Percentiles rank a stretch among this genome's conserved stretches.
phyloP scores from a whole-genome alignment of 2,888 invertebrate species.

The Chaetogeoica ovagalla region DNA sequence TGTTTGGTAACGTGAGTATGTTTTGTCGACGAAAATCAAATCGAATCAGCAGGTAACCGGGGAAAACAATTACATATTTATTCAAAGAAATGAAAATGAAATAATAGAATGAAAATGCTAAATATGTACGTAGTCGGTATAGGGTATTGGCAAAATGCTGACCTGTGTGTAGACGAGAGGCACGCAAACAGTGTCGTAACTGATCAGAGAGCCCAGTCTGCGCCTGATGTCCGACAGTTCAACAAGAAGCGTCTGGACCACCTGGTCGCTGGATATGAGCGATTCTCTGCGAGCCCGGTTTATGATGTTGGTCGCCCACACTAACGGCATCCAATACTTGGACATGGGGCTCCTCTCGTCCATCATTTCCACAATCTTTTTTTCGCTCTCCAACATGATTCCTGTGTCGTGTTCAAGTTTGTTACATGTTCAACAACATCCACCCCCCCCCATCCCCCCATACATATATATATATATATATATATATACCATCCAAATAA shows the following conservation, averaged over 20 bases:
- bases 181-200: conserved; percentile 89
- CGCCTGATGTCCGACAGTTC: conserved; percentile 87
- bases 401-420: conserved; percentile 62
- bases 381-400: conserved; percentile 87
- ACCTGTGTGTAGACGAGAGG: conserved; percentile 92
- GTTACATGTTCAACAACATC: conserved; percentile 29
- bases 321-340: conserved; percentile 91
- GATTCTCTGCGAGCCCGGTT: conserved; percentile 84
- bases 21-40: background rate
- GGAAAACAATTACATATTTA: background rate
- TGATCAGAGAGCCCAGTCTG: conserved; percentile 80
- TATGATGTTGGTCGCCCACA: conserved; percentile 91
- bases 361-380: conserved; percentile 88
- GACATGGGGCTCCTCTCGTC: conserved; percentile 85
- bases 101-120: conserved; percentile 9
- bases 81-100: conserved; percentile 25
- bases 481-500: background rate
- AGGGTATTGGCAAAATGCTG: conserved; percentile 57
- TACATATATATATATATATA: too few species aligned
- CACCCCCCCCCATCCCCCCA: background rate
- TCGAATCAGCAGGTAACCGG: conserved; percentile 9
- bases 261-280: conserved; percentile 84
- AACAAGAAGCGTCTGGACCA: conserved; percentile 85
- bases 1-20: too few species aligned
- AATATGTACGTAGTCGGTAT: conserved; percentile 27